Evolutionary conservation across 2,888 invertebrate genomes (phyloP).

Genomic region (Caenorhabditis zanzibari): DNA sequence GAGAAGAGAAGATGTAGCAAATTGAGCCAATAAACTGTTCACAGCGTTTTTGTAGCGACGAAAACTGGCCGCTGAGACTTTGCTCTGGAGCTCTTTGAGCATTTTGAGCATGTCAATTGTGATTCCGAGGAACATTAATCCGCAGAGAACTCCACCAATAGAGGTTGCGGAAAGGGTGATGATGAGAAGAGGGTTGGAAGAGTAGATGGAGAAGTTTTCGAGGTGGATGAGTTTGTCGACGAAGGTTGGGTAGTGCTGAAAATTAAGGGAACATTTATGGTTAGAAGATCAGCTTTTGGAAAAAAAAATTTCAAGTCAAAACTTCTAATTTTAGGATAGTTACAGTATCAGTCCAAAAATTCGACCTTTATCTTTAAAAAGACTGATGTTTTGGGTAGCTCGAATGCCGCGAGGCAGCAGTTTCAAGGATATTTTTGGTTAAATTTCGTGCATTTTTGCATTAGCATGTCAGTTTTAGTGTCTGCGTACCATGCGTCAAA

Average conservation of each 20-base stretch:
- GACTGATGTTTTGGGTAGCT: no score
- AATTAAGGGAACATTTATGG: background rate
- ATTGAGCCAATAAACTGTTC: slow-evolving; percentile 26
- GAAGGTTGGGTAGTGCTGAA: slow-evolving; percentile 5
- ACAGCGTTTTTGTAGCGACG: slow-evolving; percentile 20
- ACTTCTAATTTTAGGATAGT: no score
- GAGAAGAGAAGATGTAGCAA: slow-evolving; percentile 20
- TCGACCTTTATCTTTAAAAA: no score
- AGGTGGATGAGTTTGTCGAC: background rate
- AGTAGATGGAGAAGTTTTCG: slow-evolving; percentile 39
- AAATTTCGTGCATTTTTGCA: no score
- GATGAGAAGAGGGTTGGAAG: background rate
- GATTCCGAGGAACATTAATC: slow-evolving; percentile 2
- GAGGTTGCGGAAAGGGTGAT: background rate
- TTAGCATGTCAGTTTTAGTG: no score
- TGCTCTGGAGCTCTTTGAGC: slow-evolving; percentile 3
- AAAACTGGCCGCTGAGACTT: slow-evolving; percentile 15
- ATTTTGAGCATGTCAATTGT: slow-evolving; percentile 30
- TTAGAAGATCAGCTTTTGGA: background rate
- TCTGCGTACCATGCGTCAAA: no score
- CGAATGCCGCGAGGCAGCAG: no score
- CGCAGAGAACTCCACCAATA: slow-evolving; percentile 6
- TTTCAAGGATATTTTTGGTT: no score
- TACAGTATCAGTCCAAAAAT: no score
- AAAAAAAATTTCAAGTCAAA: no score